Conservation (phyloP, 2,113 vertebrate species). For the Pardalotus punctatus region DNA sequence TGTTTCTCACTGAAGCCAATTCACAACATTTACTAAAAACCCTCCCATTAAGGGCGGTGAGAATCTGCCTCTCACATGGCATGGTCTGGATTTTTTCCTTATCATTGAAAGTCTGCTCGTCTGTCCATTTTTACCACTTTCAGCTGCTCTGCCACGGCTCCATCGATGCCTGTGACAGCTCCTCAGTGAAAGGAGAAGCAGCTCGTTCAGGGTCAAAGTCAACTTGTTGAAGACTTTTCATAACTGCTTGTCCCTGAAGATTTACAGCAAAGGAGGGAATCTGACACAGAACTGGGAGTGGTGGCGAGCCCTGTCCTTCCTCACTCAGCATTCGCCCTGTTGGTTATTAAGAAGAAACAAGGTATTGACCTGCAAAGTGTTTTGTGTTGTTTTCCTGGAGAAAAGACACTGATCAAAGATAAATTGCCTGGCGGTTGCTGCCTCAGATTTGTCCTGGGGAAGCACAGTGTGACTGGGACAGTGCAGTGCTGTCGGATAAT, state of each 20-base stretch:
- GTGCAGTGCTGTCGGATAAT: background rate
- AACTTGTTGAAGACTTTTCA: background rate
- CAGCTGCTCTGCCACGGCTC: slow-evolving; percentile 5
- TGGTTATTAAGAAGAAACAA: background rate
- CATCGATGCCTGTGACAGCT: slow-evolving; percentile 24
- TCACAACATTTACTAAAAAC: background rate
- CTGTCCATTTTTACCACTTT: background rate
- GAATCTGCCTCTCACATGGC: background rate
- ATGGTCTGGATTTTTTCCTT: background rate
- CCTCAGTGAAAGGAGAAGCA: slow-evolving; percentile 2
- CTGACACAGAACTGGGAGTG: background rate
- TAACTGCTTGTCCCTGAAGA: background rate
- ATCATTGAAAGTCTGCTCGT: background rate
- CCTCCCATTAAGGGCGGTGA: background rate
- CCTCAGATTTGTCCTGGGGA: background rate
- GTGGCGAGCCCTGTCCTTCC: background rate
- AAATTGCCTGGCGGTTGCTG: background rate
- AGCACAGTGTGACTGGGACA: background rate
- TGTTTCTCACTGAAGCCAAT: background rate
- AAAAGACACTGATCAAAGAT: background rate
- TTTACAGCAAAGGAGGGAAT: background rate
- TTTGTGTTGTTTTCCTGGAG: background rate
- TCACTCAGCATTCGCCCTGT: background rate
- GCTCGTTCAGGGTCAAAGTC: background rate
- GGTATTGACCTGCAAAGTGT: background rate